Percentiles rank a stretch among this genome's conserved stretches.
Evolutionary conservation across 2,113 vertebrate species (phyloP).

Genomic region (Monarcha castaneiventris): DNA sequence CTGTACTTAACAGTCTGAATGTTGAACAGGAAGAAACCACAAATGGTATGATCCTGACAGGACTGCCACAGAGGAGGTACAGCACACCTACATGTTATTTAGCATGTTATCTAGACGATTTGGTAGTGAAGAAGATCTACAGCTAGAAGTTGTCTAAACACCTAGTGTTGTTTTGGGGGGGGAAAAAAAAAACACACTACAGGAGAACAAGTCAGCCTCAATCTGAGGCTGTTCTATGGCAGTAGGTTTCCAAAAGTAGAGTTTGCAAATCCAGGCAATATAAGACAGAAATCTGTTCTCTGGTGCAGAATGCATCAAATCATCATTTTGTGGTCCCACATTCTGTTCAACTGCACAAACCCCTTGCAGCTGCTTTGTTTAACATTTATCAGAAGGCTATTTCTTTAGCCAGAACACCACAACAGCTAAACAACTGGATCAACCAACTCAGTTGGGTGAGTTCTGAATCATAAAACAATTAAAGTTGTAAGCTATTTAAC

Average conservation of each 20-base stretch:
- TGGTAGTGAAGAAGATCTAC: not conserved
- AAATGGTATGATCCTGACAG: not conserved
- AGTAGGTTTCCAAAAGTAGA: not conserved
- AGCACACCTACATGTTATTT: not conserved
- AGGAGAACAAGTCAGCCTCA: not conserved
- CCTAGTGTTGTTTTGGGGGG: not conserved
- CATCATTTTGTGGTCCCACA: not conserved
- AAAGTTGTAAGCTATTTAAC: not conserved
- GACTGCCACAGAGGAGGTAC: not conserved
- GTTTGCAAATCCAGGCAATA: not conserved
- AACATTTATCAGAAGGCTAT: not conserved
- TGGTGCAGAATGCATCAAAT: not conserved
- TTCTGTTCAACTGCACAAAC: not conserved
- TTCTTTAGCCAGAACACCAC: not conserved
- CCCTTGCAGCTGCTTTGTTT: not conserved
- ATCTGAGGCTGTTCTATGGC: not conserved
- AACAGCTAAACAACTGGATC: not conserved
- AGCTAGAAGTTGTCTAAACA: not conserved
- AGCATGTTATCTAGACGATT: not conserved
- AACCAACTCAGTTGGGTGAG: not conserved
- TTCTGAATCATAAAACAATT: not conserved
- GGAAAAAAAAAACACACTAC: not conserved
- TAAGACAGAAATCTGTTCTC: not conserved
- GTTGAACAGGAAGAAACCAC: not conserved
- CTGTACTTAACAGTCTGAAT: not conserved